phyloP scores from a whole-genome alignment of 2,888 invertebrate species.

The Drosophila helvetica region DNA sequence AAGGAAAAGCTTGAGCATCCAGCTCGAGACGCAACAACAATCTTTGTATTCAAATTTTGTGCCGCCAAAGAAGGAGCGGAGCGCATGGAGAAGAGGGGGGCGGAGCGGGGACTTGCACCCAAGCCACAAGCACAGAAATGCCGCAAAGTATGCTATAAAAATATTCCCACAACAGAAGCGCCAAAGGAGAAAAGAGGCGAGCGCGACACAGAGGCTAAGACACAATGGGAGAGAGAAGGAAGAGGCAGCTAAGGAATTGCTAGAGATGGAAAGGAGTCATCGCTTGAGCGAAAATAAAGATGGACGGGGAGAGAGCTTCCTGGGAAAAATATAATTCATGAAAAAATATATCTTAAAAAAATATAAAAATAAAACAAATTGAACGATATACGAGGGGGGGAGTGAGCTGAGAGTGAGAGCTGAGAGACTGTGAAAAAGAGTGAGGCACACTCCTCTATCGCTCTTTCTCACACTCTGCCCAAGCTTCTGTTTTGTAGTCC shows the following conservation, averaged over 20 bases:
- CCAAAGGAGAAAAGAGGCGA: conserved; percentile 1
- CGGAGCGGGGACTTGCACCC: conserved; percentile 18
- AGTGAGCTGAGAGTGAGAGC: background rate
- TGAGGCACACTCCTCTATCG: background rate
- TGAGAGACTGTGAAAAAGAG: conserved; percentile 18
- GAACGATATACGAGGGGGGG: background rate
- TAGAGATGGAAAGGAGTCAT: background rate
- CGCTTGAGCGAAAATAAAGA: background rate
- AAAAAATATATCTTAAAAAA: conserved; percentile 7
- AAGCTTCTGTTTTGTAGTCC: background rate
- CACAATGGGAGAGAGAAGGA: background rate
- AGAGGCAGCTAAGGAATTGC: background rate
- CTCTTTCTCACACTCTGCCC: background rate
- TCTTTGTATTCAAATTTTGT: conserved; percentile 72
- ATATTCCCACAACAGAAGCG: conserved; percentile 24
- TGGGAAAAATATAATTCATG: conserved; percentile 36
- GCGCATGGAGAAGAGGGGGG: conserved; percentile 29
- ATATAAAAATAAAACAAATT: background rate
- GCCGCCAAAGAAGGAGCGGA: conserved; percentile 42
- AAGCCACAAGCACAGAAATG: conserved; percentile 63
- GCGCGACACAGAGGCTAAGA: conserved; percentile 13
- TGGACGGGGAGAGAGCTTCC: background rate
- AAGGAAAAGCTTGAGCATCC: conserved; percentile 10
- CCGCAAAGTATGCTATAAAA: conserved; percentile 76
- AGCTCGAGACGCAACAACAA: conserved; percentile 26